phyloP scores from a whole-genome alignment of 1,140 invertebrate genomes.

The Bombus terrestris region DNA sequence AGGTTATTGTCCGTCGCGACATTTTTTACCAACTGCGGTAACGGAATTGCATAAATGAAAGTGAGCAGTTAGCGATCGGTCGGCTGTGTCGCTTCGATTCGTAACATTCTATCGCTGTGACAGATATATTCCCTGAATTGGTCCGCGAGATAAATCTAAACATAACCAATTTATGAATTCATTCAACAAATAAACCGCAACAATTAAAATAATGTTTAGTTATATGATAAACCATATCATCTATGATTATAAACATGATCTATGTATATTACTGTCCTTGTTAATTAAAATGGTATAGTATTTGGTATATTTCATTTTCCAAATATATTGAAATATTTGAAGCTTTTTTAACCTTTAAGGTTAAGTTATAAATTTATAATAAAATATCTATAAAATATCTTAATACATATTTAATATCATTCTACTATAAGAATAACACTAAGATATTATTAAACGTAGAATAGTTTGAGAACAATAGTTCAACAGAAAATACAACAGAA shows the following conservation, averaged over 20 bases:
- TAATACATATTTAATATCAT: too few species aligned
- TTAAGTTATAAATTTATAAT: too few species aligned
- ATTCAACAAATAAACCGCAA: too few species aligned
- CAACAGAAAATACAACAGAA: not conserved
- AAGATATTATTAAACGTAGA: too few species aligned
- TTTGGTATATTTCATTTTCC: not conserved
- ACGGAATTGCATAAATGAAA: constrained; percentile 61
- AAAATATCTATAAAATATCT: too few species aligned
- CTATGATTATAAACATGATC: too few species aligned
- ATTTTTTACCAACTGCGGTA: constrained; percentile 25
- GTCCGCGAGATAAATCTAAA: not conserved
- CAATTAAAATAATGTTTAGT: too few species aligned
- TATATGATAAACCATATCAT: too few species aligned
- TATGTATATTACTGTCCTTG: not conserved
- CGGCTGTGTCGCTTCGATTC: constrained; percentile 61
- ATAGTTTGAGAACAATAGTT: too few species aligned
- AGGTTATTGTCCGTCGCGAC: constrained; percentile 1
- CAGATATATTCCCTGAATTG: not conserved
- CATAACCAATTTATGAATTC: not conserved
- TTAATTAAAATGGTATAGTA: not conserved
- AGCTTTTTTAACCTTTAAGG: too few species aligned
- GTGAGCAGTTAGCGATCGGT: constrained; percentile 67
- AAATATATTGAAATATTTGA: not conserved
- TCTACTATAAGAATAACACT: too few species aligned
- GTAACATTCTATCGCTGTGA: constrained; percentile 21